Evolutionary conservation across 2,113 vertebrate genomes (phyloP), one percentile per base, ranked within the genome.

Genomic region (Oryzias javanicus): DNA sequence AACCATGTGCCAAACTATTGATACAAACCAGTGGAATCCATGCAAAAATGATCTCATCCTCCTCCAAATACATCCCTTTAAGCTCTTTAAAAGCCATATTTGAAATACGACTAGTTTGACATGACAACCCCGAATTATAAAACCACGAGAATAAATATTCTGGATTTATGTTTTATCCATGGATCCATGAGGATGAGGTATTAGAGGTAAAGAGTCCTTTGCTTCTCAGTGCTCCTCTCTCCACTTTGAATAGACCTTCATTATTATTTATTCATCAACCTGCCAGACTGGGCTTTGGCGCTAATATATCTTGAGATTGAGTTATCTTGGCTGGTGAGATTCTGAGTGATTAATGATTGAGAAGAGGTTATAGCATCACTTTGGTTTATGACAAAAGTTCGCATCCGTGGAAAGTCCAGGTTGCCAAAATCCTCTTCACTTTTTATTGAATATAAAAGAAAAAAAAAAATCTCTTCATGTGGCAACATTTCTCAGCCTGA

Each of bases 231-330:
- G 35, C 60, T 57, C 50, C 55, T 20, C 66, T 40, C 45, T 6
- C 48, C 55, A 49, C 74, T 81, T 77, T 79, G 76, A 78, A 78
- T 53, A 77, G 76, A 79, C 79, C 58, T 84, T 74, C 64, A 46
- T 67, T 49, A 85, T 89, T 62, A 86, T 80, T 84, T 82, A 86
- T 90, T 88, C 81, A 88, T 81, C 61, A 63, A 53, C 2, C 81
- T 66, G 76, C 63, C 71, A 77, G 79, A 44, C 74, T 44, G 55
- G 54, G 56, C 72, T 86, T 82, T 63, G 80, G 72, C 79, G 79
- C 68, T 71, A 82, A 85, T 79, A 81, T 52, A 68, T 79, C 81
- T 73, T 14, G 50, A 83, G 77, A 89, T 80, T 85, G 78, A 84
- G 63, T 75, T 70, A 67, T 81, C 70, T 69, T 72, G 55, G 3